Base-by-base conservation (phyloP, 92 coral and sea anemone species). In the Phenganax marumi region DNA sequence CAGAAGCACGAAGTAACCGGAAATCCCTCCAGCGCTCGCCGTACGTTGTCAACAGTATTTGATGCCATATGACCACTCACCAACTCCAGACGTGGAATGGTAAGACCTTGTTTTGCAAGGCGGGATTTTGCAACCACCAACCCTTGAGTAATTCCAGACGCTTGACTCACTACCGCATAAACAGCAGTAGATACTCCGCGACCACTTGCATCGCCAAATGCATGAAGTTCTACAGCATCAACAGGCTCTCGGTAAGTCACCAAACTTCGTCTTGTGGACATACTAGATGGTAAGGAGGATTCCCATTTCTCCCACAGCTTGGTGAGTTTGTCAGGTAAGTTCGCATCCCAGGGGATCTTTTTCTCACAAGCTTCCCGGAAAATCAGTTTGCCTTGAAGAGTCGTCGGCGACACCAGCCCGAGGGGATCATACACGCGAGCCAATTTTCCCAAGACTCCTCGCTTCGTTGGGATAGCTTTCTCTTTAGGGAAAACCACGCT, bases 11-110 rank as follows among this genome's bases (percentile, higher is more conserved):
- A 33, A 33, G 43, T 63, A 21, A 75, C 57, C 11, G 66, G 81
- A 52, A 52, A 75, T 17, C 81, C 81, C 24, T 75, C 81, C 43
- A 75, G 48, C 0, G 81, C 81, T 50, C 57, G 58, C 18, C 65
- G 66, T 6, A 75, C 81, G 56, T 75, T 75, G n/a, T 50, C 46
- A 4, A 11, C 8, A 11, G 43, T 33, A 33, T 33, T 33, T 33
- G 43, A 33, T 33, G 43, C 43, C 43, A 33, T 33, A 0, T 33
- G 63, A 56, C 63, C 63, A 14, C 19, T 21, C 63, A 56, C 63
- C 63, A 56, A 56, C 63, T 56, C 63, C 8, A 14, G 19, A 56
- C 63, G 63, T 56, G 63, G 63, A 14, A 56, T 56, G 7, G 63
- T 56, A 6, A 56, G 63, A 21, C 63, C 63, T 14, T 56, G 17